phyloP scores from a whole-genome alignment of 2,797 vertebrate genomes.

The Smutsia temminckii region DNA sequence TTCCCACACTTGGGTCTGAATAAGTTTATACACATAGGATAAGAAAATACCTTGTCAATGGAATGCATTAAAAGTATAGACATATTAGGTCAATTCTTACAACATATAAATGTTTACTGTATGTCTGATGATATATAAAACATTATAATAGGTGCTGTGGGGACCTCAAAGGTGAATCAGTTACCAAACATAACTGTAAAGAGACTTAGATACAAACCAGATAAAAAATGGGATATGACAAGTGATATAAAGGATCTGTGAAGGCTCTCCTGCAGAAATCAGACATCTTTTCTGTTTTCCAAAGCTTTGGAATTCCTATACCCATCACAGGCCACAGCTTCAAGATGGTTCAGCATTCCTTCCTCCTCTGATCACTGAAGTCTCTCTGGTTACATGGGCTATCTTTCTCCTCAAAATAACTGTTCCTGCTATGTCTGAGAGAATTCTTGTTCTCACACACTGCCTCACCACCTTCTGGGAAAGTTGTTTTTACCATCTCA shows the following conservation, averaged over 20 bases:
- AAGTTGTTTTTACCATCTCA: neutral
- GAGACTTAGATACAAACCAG: neutral
- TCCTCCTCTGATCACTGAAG: neutral
- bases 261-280: neutral
- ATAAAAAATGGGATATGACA: neutral
- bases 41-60: neutral
- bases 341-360: neutral
- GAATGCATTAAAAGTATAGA: neutral
- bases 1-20: neutral
- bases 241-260: neutral
- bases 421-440: neutral
- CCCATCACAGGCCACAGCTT: neutral
- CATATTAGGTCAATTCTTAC: neutral
- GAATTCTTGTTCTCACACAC: neutral
- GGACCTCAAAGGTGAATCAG: neutral
- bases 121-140: neutral
- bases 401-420: neutral
- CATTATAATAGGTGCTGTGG: neutral
- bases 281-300: neutral
- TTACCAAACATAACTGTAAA: neutral
- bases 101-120: neutral
- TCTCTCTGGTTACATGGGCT: neutral
- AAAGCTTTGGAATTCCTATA: neutral
- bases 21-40: neutral
- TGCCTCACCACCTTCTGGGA: neutral